phyloP scores from a whole-genome alignment of 2,797 vertebrate genomes.

The Smutsia gigantea region DNA sequence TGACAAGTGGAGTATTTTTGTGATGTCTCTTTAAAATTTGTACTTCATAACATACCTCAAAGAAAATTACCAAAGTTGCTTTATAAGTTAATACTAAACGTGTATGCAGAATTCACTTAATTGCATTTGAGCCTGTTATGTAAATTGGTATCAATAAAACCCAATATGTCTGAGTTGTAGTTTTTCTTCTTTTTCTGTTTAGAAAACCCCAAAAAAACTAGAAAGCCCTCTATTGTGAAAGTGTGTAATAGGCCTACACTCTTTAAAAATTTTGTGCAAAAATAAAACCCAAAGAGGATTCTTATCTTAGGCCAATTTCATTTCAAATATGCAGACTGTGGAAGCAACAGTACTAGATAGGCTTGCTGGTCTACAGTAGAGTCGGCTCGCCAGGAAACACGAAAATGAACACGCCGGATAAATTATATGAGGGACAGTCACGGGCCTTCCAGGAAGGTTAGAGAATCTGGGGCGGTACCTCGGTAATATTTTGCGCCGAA shows the following conservation, averaged over 20 bases:
- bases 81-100: conserved; percentile 57
- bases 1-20: conserved; percentile 56
- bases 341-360: background rate
- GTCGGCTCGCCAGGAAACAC: background rate
- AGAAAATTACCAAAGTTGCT: conserved; percentile 58
- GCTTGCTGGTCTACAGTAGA: background rate
- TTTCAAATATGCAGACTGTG: background rate
- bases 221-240: background rate
- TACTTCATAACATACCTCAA: conserved; percentile 70
- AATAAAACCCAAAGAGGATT: conserved; percentile 22
- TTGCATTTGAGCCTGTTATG: conserved; percentile 49
- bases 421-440: background rate
- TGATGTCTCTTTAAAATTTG: conserved; percentile 55
- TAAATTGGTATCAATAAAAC: conserved; percentile 63
- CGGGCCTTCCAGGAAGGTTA: conserved; percentile 34
- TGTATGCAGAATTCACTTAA: conserved; percentile 33
- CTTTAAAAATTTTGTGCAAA: background rate
- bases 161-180: background rate
- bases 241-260: background rate
- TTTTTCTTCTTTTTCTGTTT: conserved; percentile 24
- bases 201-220: background rate
- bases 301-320: background rate
- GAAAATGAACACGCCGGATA: background rate
- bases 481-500: background rate
- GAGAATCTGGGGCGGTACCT: background rate